These are phyloP conservation scores for Theristicus caerulescens DNA, from an alignment of 2,113 vertebrate genomes.

Conservation along the genomic window DNA sequence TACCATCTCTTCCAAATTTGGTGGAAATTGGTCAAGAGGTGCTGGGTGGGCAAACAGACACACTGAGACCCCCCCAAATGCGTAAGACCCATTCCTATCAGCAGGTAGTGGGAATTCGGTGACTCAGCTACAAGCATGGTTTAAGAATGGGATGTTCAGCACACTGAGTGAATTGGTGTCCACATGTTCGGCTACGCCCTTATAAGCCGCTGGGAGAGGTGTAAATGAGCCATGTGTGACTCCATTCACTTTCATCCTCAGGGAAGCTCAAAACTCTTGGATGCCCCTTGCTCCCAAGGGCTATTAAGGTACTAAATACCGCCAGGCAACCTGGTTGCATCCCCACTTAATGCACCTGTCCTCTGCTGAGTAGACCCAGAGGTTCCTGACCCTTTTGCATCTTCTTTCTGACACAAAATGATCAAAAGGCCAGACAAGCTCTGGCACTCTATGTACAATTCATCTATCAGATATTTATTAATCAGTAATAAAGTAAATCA, in stretches of 20 bases:
- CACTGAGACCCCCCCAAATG: rapidly evolving
- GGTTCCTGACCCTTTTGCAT: not conserved
- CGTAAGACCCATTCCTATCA: not conserved
- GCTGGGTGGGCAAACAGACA: not conserved
- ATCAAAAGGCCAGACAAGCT: slow-evolving; percentile 22
- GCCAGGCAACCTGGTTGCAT: not conserved
- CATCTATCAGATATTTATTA: slow-evolving; percentile 42
- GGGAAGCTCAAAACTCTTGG: not conserved
- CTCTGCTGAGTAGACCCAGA: not conserved
- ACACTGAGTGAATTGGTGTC: not conserved
- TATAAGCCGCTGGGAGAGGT: not conserved
- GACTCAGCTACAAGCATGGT: not conserved
- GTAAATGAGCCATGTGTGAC: not conserved
- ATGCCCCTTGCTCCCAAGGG: not conserved
- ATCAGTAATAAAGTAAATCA: slow-evolving; percentile 60
- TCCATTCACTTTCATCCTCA: not conserved
- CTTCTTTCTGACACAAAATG: not conserved
- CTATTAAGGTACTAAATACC: not conserved
- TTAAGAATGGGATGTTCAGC: not conserved
- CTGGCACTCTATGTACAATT: not conserved
- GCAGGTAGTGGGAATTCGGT: not conserved
- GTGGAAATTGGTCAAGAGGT: not conserved
- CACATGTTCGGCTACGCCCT: not conserved
- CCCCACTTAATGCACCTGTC: not conserved
- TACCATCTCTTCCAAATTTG: not conserved